phyloP scores from a whole-genome alignment of 2,888 invertebrate genomes.

The Megaustenia siamemsis region DNA sequence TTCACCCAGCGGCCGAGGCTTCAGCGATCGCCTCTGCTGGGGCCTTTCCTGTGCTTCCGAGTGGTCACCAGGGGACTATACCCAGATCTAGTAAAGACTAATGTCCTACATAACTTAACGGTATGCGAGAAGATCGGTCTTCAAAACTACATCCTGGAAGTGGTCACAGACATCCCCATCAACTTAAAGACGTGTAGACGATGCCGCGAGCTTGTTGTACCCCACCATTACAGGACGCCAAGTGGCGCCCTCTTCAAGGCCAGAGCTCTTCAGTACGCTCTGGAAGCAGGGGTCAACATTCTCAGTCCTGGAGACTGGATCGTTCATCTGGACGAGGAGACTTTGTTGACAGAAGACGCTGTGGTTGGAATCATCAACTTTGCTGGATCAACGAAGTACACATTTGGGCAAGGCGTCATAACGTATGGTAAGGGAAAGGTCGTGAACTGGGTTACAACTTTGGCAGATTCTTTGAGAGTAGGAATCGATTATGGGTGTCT shows the following conservation, averaged over 20 bases:
- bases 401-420: constrained; percentile 72
- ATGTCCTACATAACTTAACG: constrained; percentile 55
- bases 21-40: constrained; percentile 68
- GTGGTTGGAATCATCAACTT: constrained; percentile 75
- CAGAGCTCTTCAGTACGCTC: constrained; percentile 71
- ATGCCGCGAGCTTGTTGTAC: constrained; percentile 51
- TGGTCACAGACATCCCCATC: constrained; percentile 64
- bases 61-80: constrained; percentile 65
- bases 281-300: constrained; percentile 62
- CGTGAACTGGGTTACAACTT: constrained; percentile 72
- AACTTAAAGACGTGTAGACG: constrained; percentile 41
- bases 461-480: constrained; percentile 71
- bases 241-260: constrained; percentile 69
- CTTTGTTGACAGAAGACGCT: constrained; percentile 70
- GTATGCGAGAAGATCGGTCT: constrained; percentile 61
- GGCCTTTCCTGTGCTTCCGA: constrained; percentile 67
- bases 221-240: constrained; percentile 58
- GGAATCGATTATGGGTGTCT: constrained; percentile 73
- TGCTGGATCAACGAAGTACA: constrained; percentile 66
- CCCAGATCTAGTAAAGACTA: constrained; percentile 61
- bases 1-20: constrained; percentile 68
- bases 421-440: constrained; percentile 58
- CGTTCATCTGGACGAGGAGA: constrained; percentile 75
- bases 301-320: constrained; percentile 74
- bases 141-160: constrained; percentile 64